phyloP scores from a whole-genome alignment of 2,113 vertebrate genomes.

The Rhombomys opimus region DNA sequence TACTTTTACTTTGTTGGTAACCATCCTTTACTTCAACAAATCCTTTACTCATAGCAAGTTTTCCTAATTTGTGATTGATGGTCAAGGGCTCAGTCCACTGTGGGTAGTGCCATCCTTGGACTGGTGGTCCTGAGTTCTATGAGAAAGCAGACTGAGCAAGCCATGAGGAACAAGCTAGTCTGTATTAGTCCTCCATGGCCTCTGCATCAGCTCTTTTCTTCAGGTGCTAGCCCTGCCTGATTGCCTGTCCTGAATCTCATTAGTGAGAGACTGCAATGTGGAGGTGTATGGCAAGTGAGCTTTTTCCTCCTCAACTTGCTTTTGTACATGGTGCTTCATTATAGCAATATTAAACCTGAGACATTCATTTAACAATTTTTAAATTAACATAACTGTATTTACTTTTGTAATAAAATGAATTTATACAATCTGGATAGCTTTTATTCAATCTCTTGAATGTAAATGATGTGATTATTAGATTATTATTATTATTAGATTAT shows the following conservation, averaged over 20 bases:
- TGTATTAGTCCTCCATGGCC: background rate
- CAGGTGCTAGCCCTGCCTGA: background rate
- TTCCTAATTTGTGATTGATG: background rate
- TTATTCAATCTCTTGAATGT: background rate
- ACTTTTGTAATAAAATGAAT: background rate
- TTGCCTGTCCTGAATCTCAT: background rate
- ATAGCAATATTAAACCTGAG: background rate
- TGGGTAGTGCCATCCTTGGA: background rate
- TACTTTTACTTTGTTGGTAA: no score
- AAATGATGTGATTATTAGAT: background rate
- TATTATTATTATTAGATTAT: background rate
- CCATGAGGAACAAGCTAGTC: background rate
- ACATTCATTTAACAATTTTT: background rate
- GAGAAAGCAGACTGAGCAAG: background rate
- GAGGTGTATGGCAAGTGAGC: background rate
- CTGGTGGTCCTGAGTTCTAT: background rate
- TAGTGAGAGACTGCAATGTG: background rate
- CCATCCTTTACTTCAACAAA: no score
- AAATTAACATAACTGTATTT: background rate
- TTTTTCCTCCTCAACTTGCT: background rate
- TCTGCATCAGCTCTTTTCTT: background rate
- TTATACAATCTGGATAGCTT: background rate
- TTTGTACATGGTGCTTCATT: background rate
- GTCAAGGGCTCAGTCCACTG: background rate
- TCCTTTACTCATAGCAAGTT: no score